phyloP scores from a whole-genome alignment of 2,113 vertebrate species.

The Esox niger region DNA sequence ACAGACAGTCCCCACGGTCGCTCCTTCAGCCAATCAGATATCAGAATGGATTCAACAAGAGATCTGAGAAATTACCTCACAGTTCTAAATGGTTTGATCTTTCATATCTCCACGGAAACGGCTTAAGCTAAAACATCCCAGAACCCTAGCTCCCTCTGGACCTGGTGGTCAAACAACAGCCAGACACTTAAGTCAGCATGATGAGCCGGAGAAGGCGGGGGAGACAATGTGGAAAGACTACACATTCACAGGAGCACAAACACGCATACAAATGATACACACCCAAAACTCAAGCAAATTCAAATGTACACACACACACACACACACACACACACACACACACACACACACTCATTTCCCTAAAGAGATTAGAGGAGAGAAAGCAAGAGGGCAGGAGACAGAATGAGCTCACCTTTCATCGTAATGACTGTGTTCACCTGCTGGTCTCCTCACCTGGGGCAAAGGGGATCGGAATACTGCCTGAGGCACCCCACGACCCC shows the following conservation, averaged over 20 bases:
- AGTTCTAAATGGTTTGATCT: conserved; percentile 48
- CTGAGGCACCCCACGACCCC: not conserved
- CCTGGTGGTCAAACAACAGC: conserved; percentile 35
- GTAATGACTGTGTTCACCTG: conserved; percentile 74
- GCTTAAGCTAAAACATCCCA: conserved; percentile 41
- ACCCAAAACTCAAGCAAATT: conserved; percentile 7
- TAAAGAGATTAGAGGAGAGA: conserved; percentile 43
- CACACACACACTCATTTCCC: conserved; percentile 30
- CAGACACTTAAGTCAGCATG: conserved; percentile 12
- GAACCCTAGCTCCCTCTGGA: conserved; percentile 29
- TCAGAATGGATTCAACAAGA: conserved; percentile 29
- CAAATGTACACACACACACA: conserved; percentile 6
- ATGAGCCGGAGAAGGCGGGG: not conserved
- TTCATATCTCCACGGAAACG: conserved; percentile 27
- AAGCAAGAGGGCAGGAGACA: conserved; percentile 42
- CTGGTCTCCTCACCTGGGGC: conserved; percentile 75
- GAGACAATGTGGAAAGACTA: not conserved
- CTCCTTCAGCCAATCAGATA: conserved; percentile 24
- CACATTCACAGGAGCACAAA: not conserved
- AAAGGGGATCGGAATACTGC: conserved; percentile 57
- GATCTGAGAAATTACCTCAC: conserved; percentile 30
- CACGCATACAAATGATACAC: not conserved
- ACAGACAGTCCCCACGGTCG: conserved; percentile 4
- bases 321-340: conserved; percentile 34
- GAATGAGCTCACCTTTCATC: conserved; percentile 71